Base-by-base conservation (phyloP, 2,888 invertebrate genomes). In the Pseudococcus jackbeardsleyi region DNA sequence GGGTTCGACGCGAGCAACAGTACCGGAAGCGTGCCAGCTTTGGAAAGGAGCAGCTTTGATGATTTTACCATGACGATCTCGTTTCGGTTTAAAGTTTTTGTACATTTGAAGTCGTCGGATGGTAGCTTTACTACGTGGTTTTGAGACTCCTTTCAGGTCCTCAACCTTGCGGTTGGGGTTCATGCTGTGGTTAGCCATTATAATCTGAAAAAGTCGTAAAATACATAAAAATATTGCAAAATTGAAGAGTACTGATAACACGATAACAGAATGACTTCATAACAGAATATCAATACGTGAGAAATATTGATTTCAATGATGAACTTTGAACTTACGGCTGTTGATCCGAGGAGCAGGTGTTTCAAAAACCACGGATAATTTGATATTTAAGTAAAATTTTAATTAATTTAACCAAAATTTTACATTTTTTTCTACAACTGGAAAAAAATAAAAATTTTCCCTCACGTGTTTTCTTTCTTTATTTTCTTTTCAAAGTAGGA, bases 21-120 rank as follows among this genome's bases (percentile, higher is more conserved):
- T 95, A 39, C 99, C 99, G 50, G 98, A 95, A 22, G 90, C 87
- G 33, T 98, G 92, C 92, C 95, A 95, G 82, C 96, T 96, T 92
- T 99, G 99, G 92, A 98, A 99, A 0, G 99, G 99, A 0, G 99
- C 99, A 46, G 99, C 96, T 59, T 95, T 95, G 82, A 98, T 92
- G 88, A 99, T 98, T 93, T 98, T 97, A 85, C 91, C 94, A 79
- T 90, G 90, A 46, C 94, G 95, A 92, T 99, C 96, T 88, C 99
- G 94, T 91, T 97, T 98, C 0, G 99, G 95, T 92, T 99, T 99
- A 91, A 97, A 98, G 92, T 98, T 98, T 90, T 97, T 95, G 92
- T 99, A 99, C 99, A 99, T 99, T 92, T 98, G 97, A 90, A 99
- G 92, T 84, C 99, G 94, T 91, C 97, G 98, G 89, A 99, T 99